Percentiles rank a stretch among this genome's conserved stretches.
These are phyloP conservation scores for Dioctria rufipes DNA, from an alignment of 2,888 invertebrate genomes.

Conservation along the genomic window DNA sequence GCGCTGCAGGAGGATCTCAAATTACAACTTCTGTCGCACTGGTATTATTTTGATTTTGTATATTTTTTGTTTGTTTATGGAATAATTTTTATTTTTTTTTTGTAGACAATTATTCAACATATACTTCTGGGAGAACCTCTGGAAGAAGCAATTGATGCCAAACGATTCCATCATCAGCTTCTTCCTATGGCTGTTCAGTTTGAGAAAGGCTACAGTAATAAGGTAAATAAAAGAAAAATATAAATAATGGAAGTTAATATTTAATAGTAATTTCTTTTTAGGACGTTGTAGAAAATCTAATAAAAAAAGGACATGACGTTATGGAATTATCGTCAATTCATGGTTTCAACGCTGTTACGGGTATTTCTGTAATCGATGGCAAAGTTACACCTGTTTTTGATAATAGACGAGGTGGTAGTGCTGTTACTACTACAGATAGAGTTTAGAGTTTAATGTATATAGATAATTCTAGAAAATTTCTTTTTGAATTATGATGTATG, in stretches of 20 bases:
- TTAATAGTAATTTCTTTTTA: not conserved
- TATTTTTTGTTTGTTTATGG: not conserved
- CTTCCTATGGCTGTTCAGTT: conserved; percentile 81
- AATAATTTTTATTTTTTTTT: not conserved
- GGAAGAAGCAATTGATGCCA: conserved; percentile 78
- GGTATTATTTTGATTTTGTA: conserved; percentile 70
- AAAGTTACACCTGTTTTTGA: not conserved
- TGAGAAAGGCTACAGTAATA: conserved; percentile 75
- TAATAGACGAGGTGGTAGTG: not conserved
- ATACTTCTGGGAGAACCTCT: conserved; percentile 78
- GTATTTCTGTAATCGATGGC: not conserved
- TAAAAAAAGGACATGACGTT: not conserved
- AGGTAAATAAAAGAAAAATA: not conserved
- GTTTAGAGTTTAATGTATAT: not conserved
- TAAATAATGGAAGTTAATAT: not conserved
- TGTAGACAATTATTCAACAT: conserved; percentile 78
- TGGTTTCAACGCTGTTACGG: conserved; percentile 25
- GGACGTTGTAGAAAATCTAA: not conserved
- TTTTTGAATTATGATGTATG: too few species aligned
- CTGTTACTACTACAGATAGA: not conserved
- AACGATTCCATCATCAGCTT: conserved; percentile 90
- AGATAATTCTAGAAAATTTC: too few species aligned
- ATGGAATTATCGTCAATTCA: not conserved
- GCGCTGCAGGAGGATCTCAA: conserved; percentile 92
- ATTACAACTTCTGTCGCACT: conserved; percentile 87